phyloP scores from a whole-genome alignment of 2,888 invertebrate species.

The Holacanthella duospinosa region DNA sequence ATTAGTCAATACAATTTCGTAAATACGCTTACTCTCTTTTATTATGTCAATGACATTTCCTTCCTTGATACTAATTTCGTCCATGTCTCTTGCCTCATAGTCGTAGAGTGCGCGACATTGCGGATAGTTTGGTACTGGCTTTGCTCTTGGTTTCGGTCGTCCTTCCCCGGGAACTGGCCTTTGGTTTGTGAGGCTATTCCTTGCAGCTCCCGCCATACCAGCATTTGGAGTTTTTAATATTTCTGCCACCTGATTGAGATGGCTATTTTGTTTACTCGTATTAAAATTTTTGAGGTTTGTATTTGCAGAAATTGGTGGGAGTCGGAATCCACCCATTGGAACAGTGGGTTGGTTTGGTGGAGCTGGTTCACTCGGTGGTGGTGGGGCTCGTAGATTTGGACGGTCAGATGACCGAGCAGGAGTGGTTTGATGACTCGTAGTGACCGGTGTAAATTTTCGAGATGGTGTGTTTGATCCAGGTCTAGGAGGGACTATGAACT shows the following conservation, averaged over 20 bases:
- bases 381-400: constrained; percentile 42
- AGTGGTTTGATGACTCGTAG: not conserved
- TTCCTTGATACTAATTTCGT: constrained; percentile 53
- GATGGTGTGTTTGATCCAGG: not conserved
- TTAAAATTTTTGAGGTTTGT: constrained; percentile 1
- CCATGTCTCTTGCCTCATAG: constrained; percentile 55
- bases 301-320: constrained; percentile 31
- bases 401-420: constrained; percentile 12
- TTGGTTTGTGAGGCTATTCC: constrained; percentile 19
- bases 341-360: constrained; percentile 44
- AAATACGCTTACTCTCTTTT: constrained; percentile 46
- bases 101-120: constrained; percentile 50
- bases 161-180: constrained; percentile 42
- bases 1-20: not conserved
- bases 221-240: constrained; percentile 33
- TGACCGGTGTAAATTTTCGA: constrained; percentile 1
- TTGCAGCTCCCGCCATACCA: constrained; percentile 42
- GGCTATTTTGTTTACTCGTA: not conserved
- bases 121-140: constrained; percentile 43
- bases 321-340: constrained; percentile 39
- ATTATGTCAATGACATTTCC: constrained; percentile 53
- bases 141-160: constrained; percentile 43
- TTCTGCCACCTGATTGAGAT: constrained; percentile 8
- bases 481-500: constrained; percentile 28
- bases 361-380: constrained; percentile 45